Percentiles rank a stretch among this genome's conserved stretches.
Evolutionary conservation across 2,888 invertebrate species (phyloP).

Genomic region (Drosophila multiciliata): DNA sequence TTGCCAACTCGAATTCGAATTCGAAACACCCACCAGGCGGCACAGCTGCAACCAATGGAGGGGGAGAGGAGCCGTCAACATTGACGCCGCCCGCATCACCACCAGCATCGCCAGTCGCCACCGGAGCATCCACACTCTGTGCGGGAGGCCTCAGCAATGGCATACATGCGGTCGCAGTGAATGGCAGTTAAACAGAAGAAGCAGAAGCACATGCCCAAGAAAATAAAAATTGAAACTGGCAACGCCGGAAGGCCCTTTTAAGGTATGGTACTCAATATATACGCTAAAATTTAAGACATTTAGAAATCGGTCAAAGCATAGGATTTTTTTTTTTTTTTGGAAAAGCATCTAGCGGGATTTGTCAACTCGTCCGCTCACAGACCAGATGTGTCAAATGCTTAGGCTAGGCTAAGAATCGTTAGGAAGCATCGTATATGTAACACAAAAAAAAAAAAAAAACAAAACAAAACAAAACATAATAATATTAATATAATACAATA

Average conservation of each 20-base stretch:
- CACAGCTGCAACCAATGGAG: conserved; percentile 18
- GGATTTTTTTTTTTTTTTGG: conserved; percentile 32
- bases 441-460: conserved; percentile 1
- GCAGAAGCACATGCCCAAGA: background rate
- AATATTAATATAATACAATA: conserved; percentile 5
- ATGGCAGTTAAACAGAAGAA: conserved; percentile 78
- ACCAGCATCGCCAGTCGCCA: conserved; percentile 74
- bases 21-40: conserved; percentile 5
- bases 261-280: conserved; percentile 40
- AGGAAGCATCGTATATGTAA: conserved; percentile 15
- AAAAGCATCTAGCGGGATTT: conserved; percentile 1
- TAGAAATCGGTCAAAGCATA: conserved; percentile 14
- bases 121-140: conserved; percentile 40
- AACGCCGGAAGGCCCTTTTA: conserved; percentile 6
- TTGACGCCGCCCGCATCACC: conserved; percentile 81
- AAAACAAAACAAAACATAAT: conserved; percentile 1
- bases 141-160: conserved; percentile 64
- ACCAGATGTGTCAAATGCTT: conserved; percentile 19
- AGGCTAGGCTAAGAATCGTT: conserved; percentile 47
- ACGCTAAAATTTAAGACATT: conserved; percentile 29
- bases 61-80: conserved; percentile 62
- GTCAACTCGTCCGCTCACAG: background rate
- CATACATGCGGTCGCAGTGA: conserved; percentile 67
- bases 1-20: conserved; percentile 8
- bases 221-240: background rate